A percentile compares a stretch with the other conserved stretches of the same genome.
Conservation (phyloP, 2,797 vertebrate genomes). For the Crenuchus spilurus region DNA sequence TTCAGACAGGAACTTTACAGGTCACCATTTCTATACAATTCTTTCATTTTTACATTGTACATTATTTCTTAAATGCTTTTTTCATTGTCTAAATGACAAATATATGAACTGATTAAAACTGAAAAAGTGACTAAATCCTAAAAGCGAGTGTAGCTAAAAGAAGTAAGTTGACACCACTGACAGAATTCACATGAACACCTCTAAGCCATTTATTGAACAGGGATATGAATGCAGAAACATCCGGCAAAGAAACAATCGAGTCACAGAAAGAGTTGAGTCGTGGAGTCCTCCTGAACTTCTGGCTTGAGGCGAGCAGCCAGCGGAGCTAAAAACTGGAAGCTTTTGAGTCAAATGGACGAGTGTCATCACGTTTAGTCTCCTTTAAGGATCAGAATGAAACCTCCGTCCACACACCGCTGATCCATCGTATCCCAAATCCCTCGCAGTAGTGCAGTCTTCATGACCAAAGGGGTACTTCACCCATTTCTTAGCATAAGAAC, state of each 20-base stretch:
- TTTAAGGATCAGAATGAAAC: neutral
- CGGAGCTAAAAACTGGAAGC: slow-evolving; percentile 8
- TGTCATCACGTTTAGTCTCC: slow-evolving; percentile 31
- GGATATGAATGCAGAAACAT: slow-evolving; percentile 74
- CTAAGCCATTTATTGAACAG: slow-evolving; percentile 84
- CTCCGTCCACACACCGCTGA: slow-evolving; percentile 1
- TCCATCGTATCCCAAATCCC: slow-evolving; percentile 12
- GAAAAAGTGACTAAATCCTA: too few relatives aligned
- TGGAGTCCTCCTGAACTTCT: slow-evolving; percentile 56
- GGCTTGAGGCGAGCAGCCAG: neutral
- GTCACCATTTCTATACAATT: too few relatives aligned
- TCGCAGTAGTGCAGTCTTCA: slow-evolving; percentile 48
- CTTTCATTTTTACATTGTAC: too few relatives aligned
- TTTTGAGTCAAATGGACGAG: slow-evolving; percentile 19
- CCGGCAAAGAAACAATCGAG: slow-evolving; percentile 44
- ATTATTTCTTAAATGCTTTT: too few relatives aligned
- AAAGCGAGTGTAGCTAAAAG: too few relatives aligned
- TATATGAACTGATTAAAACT: too few relatives aligned
- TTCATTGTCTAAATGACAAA: too few relatives aligned
- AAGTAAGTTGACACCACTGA: slow-evolving; percentile 66
- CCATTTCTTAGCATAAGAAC: too few relatives aligned
- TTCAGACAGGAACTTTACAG: too few relatives aligned
- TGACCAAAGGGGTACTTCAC: too few relatives aligned
- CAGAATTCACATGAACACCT: slow-evolving; percentile 74
- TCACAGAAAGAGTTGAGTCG: slow-evolving; percentile 74